These are phyloP conservation scores for Hylaeus anthracinus DNA, from an alignment of 1,140 invertebrate genomes.

Conservation along the genomic window DNA sequence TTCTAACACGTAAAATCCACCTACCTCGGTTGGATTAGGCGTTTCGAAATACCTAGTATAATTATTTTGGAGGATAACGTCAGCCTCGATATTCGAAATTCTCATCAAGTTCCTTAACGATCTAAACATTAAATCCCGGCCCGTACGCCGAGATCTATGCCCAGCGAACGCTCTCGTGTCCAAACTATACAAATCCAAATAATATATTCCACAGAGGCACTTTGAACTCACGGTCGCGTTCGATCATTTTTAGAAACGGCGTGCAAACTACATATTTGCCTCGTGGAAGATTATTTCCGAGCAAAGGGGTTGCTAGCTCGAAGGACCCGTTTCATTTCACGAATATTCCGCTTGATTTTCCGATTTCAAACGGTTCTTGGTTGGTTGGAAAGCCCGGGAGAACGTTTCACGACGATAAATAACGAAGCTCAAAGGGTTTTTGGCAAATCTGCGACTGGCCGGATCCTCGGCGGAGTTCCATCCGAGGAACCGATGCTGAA, in stretches of 20 bases:
- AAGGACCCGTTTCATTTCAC: slow-evolving; percentile 15
- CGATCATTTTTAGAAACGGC: background rate
- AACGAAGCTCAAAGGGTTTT: slow-evolving; percentile 49
- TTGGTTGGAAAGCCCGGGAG: background rate
- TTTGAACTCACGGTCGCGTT: background rate
- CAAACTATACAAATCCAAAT: background rate
- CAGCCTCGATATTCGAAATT: too few relatives aligned
- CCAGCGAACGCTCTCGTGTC: too few relatives aligned
- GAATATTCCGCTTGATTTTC: slow-evolving; percentile 38
- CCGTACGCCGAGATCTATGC: too few relatives aligned
- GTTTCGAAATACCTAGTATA: too few relatives aligned
- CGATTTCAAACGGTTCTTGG: slow-evolving; percentile 23
- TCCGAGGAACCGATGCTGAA: slow-evolving; percentile 12
- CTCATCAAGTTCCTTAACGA: too few relatives aligned
- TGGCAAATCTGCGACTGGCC: slow-evolving; percentile 16
- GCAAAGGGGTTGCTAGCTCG: background rate
- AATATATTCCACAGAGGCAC: background rate
- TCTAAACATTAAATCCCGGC: too few relatives aligned
- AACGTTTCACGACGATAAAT: slow-evolving; percentile 25
- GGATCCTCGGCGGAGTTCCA: background rate
- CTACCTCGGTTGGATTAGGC: too few relatives aligned
- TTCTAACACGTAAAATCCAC: too few relatives aligned
- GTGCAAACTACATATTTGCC: background rate
- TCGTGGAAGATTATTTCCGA: slow-evolving; percentile 11
- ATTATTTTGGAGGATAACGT: too few relatives aligned